Evolutionary conservation across 2,888 invertebrate species (phyloP).

Genomic region (Vandiemenella viatica): DNA sequence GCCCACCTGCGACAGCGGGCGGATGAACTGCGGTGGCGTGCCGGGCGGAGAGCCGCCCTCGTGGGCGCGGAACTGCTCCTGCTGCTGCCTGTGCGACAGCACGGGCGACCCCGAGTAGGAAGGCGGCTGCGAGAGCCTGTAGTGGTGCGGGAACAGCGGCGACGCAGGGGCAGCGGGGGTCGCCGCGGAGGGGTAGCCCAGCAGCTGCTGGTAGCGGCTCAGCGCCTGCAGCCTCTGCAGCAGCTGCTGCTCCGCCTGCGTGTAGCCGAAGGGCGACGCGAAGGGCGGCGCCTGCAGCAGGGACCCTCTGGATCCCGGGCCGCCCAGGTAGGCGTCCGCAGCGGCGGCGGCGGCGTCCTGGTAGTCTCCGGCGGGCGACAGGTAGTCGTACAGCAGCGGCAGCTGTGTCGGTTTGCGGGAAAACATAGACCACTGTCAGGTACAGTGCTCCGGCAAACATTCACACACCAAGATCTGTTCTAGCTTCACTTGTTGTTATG

Average conservation of each 20-base stretch:
- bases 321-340: constrained; percentile 9
- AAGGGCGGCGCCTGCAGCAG: constrained; percentile 16
- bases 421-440: no score
- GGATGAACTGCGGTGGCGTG: constrained; percentile 39
- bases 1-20: constrained; percentile 48
- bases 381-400: constrained; percentile 18
- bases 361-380: constrained; percentile 5
- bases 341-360: constrained; percentile 1
- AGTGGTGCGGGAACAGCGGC: constrained; percentile 2
- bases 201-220: constrained; percentile 30
- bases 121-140: constrained; percentile 24
- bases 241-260: constrained; percentile 34
- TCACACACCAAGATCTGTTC: no score
- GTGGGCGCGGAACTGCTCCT: constrained; percentile 21
- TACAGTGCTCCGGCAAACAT: no score
- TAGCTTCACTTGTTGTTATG: no score
- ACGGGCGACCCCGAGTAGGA: constrained; percentile 27
- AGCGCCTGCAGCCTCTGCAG: constrained; percentile 36
- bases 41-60: constrained; percentile 24
- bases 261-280: constrained; percentile 19
- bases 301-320: constrained; percentile 11
- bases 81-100: constrained; percentile 18
- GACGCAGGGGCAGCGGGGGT: constrained; percentile 20
- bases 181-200: constrained; percentile 30
- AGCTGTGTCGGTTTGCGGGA: no score